Evolutionary conservation across 2,888 invertebrate genomes (phyloP), one percentile per base, ranked within the genome.

Genomic region (Salpingus planirostris): DNA sequence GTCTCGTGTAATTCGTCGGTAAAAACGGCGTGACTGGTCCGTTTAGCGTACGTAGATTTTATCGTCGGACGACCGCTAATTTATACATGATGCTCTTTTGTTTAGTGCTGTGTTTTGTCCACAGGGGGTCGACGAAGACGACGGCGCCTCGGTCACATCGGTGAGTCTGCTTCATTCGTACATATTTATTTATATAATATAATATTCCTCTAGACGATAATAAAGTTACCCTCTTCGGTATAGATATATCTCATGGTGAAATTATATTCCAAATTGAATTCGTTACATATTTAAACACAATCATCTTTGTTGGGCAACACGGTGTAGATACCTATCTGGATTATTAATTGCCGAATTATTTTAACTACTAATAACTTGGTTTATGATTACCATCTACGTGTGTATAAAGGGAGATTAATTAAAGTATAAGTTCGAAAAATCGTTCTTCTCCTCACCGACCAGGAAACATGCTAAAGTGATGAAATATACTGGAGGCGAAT

Each of bases 71-170:
- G 52, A 50, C 55, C 51, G 59, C 62, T 62, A 62, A 61, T 64
- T 64, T 64, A 62, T 63, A 61, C 59, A 60, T 54, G 55, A 52
- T 59, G 55, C 59, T 57, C 59, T 60, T 63, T 61, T 62, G 57
- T 60, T 59, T 61, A 60, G 56, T 50, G 48, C 49, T 61, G 55
- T 60, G 54, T 60, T 66, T 65, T 71, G 60, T 71, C 70, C 64
- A 50, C 76, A 78, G 78, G 76, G 75, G 49, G 68, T 71, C 46
- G 80, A 81, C 52, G 82, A 83, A 57, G 82, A 82, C 60, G 83
- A 84, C 63, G 70, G 79, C 57, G 78, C 74, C 54, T 75, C 75
- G 46, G 70, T 76, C 51, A 71, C 71, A 49, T 80, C 81, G 65
- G 83, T 84, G 68, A 80, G 81, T 78, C 62, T 44, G 39, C 33